A percentile compares a stretch with the other conserved stretches of the same genome.
Evolutionary conservation across 2,113 vertebrate genomes (phyloP).

Genomic region (Numida meleagris): DNA sequence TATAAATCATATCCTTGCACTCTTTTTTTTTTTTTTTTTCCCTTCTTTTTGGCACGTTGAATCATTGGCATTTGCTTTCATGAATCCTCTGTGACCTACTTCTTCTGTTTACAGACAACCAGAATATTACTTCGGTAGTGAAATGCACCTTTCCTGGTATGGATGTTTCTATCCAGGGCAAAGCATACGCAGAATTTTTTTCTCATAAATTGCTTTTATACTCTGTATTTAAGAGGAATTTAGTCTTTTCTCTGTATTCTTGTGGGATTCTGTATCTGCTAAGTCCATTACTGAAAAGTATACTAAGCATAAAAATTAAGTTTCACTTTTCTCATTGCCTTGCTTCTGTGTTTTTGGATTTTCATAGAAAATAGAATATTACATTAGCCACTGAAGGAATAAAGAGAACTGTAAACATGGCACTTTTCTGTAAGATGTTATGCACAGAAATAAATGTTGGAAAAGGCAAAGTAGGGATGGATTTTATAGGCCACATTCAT

Average conservation of each 20-base stretch:
- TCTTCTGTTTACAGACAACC: conserved; percentile 50
- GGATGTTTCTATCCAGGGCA: not conserved
- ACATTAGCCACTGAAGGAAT: rapidly evolving
- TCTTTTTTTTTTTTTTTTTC: conserved; percentile 3
- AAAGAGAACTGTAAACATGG: not conserved
- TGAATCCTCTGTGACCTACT: conserved; percentile 74
- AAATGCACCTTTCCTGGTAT: not conserved
- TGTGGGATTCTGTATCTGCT: not conserved
- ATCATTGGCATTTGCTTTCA: conserved; percentile 70
- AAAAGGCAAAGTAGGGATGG: not conserved
- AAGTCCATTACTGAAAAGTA: not conserved
- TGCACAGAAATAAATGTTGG: not conserved
- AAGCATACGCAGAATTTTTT: not conserved
- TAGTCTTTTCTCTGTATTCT: not conserved
- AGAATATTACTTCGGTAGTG: conserved; percentile 3
- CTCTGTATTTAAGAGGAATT: not conserved
- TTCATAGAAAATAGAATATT: not conserved
- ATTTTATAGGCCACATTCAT: not conserved
- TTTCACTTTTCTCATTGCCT: not conserved
- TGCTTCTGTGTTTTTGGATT: not conserved
- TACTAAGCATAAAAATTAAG: not conserved
- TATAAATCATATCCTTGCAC: conserved; percentile 51
- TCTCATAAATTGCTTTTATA: not conserved
- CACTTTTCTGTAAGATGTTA: not conserved
- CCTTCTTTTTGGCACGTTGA: conserved; percentile 40